Conservation (phyloP, 2,113 vertebrate genomes). For the Salvator merianae region DNA sequence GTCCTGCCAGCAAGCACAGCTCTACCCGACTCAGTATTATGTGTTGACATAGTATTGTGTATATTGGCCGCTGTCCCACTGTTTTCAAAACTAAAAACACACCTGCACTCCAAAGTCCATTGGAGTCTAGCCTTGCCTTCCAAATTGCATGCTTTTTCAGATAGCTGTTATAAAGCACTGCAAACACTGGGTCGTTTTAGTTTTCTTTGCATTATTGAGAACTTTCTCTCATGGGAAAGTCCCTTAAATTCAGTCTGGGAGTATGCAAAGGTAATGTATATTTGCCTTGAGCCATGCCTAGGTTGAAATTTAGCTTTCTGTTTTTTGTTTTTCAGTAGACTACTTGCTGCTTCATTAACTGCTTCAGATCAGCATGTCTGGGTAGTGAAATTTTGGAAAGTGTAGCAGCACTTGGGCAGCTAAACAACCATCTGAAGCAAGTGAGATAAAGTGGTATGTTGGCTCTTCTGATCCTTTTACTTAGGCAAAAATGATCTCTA, state of each 20-base stretch:
- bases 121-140: not conserved
- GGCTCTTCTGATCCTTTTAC: not conserved
- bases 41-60: not conserved
- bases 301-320: not conserved
- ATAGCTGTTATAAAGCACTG: rapidly evolving
- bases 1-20: not conserved
- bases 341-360: not conserved
- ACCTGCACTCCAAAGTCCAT: not conserved
- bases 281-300: too few species aligned
- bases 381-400: rapidly evolving
- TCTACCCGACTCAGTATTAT: not conserved
- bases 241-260: not conserved
- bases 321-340: not conserved
- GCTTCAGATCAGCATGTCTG: not conserved
- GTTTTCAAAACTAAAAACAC: slow-evolving; percentile 18
- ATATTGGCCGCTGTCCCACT: not conserved
- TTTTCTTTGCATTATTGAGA: not conserved
- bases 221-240: not conserved
- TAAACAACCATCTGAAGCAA: not conserved
- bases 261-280: not conserved
- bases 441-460: rapidly evolving
- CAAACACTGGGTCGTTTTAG: rapidly evolving
- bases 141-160: not conserved
- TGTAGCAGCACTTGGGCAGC: not conserved
- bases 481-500: too few species aligned